A percentile compares a stretch with the other conserved stretches of the same genome.
Conservation (phyloP, 2,113 vertebrate genomes). For the Scatophagus argus region DNA sequence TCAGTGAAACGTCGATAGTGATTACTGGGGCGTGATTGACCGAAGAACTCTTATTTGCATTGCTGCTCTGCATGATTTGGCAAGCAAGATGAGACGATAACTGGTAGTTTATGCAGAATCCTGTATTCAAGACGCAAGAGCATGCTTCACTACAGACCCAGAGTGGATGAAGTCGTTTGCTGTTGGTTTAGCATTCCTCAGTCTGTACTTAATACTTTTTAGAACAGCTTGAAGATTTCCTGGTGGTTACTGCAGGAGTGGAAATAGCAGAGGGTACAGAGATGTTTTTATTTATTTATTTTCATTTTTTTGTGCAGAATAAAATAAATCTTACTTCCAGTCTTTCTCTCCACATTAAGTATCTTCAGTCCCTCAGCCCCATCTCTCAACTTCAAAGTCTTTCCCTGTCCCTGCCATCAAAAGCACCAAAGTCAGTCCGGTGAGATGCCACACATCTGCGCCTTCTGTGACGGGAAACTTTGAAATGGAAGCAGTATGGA, state of each 20-base stretch:
- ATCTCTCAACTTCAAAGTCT: conserved; percentile 39
- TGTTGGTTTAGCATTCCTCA: neutral
- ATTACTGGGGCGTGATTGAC: conserved; percentile 54
- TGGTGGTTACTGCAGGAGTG: neutral
- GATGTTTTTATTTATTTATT: neutral
- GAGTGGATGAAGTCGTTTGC: neutral
- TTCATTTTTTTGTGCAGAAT: neutral
- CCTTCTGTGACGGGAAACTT: conserved; percentile 9
- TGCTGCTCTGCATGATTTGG: conserved; percentile 37
- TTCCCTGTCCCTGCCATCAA: conserved; percentile 20
- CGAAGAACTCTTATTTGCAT: conserved; percentile 48
- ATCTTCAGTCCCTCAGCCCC: conserved; percentile 11
- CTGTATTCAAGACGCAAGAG: too few relatives aligned
- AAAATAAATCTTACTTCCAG: conserved; percentile 1
- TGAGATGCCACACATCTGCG: conserved; percentile 29
- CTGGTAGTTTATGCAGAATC: conserved; percentile 4
- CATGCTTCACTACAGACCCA: neutral
- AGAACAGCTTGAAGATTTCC: neutral
- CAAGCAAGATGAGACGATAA: conserved; percentile 32
- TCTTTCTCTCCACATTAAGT: neutral
- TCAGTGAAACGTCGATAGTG: conserved; percentile 35
- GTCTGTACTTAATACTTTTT: neutral
- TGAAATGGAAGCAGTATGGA: conserved; percentile 37
- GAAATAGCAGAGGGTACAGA: neutral
- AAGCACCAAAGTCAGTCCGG: conserved; percentile 17